Evolutionary conservation across 2,888 invertebrate species (phyloP).

Genomic region (Parnassius mnemosyne): DNA sequence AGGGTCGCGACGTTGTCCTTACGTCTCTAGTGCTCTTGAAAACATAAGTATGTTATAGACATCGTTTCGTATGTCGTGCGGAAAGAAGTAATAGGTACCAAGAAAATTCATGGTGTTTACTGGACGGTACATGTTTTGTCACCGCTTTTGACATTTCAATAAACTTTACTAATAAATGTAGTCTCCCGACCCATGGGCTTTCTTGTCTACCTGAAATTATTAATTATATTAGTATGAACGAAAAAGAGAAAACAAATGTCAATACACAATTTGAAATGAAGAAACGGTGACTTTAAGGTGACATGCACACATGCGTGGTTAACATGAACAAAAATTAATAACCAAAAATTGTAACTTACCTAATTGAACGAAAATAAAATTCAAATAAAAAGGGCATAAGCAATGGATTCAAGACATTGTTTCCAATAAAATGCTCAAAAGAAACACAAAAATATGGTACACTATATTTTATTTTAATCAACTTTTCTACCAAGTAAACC

Average conservation of each 20-base stretch:
- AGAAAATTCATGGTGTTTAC: constrained; percentile 46
- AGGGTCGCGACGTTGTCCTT: neutral
- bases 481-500: constrained; percentile 79
- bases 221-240: constrained; percentile 79
- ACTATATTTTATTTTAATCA: constrained; percentile 75
- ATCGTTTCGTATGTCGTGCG: constrained; percentile 22
- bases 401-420: constrained; percentile 30
- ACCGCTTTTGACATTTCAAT: constrained; percentile 58
- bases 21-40: neutral
- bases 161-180: constrained; percentile 71
- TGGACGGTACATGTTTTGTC: constrained; percentile 51
- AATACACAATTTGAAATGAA: constrained; percentile 52
- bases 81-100: constrained; percentile 30
- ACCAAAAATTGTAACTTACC: constrained; percentile 56
- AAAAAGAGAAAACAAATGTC: constrained; percentile 57
- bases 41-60: constrained; percentile 16
- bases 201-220: constrained; percentile 79
- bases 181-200: constrained; percentile 77
- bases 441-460: constrained; percentile 43
- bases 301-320: constrained; percentile 65
- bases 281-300: constrained; percentile 48
- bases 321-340: constrained; percentile 27
- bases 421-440: constrained; percentile 50
- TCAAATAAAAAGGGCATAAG: neutral
- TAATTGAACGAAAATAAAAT: constrained; percentile 27